Evolutionary conservation across 2,797 vertebrate genomes (phyloP).

Genomic region (Galaxias olidus): DNA sequence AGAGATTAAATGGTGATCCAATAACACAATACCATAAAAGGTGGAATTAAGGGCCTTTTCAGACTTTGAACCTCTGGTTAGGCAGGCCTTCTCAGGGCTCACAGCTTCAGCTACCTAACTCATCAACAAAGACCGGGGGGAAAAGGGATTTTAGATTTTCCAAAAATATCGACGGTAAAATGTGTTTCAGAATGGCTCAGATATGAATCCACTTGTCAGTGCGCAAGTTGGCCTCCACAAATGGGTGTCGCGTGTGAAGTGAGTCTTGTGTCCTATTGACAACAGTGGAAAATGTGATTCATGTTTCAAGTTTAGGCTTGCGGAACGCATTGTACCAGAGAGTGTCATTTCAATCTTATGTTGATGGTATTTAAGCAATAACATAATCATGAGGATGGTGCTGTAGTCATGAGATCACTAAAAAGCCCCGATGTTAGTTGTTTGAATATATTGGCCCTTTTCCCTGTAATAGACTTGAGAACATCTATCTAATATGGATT

Average conservation of each 20-base stretch:
- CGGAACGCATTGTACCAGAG: neutral
- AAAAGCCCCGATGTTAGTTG: neutral
- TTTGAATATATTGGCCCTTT: no score
- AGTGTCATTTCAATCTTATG: slow-evolving; percentile 9
- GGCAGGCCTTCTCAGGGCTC: slow-evolving; percentile 74
- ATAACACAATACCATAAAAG: slow-evolving; percentile 42
- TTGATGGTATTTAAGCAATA: slow-evolving; percentile 35
- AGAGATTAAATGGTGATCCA: slow-evolving; percentile 38
- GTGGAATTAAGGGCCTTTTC: slow-evolving; percentile 52
- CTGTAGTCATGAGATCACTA: neutral
- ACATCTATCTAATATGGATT: no score
- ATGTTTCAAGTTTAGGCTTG: neutral
- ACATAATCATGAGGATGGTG: slow-evolving; percentile 16
- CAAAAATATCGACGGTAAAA: no score
- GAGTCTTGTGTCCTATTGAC: no score
- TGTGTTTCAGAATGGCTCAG: no score
- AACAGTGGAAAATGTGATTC: neutral
- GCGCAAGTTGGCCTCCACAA: no score
- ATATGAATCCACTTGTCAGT: no score
- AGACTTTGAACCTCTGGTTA: slow-evolving; percentile 57
- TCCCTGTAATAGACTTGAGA: no score
- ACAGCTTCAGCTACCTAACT: slow-evolving; percentile 55
- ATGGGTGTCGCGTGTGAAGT: no score
- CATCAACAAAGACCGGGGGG: slow-evolving; percentile 43
- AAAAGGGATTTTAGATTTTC: slow-evolving; percentile 61